Percentiles rank a stretch among this genome's conserved stretches.
Evolutionary conservation across 1,140 invertebrate genomes (phyloP).

Genomic region (Globodera ellingtonae): DNA sequence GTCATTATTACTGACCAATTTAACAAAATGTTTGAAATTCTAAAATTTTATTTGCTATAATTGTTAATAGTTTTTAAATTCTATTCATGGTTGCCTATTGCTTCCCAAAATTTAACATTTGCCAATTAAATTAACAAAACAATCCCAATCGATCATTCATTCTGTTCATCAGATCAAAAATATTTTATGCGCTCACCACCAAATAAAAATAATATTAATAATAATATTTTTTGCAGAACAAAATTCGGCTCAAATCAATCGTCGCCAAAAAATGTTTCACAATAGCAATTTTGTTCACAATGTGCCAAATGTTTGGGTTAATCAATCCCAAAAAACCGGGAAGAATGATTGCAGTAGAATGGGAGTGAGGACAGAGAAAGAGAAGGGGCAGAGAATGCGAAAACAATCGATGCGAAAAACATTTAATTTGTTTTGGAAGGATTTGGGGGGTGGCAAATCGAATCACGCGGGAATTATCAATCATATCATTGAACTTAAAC

Average conservation of each 20-base stretch:
- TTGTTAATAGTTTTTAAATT: too few relatives aligned
- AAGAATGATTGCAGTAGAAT: background rate
- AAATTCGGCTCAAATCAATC: background rate
- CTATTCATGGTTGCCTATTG: too few relatives aligned
- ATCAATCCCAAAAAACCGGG: background rate
- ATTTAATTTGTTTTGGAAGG: background rate
- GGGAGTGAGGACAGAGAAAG: background rate
- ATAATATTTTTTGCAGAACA: background rate
- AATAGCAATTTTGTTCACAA: constrained; percentile 5
- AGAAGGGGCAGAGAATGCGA: background rate
- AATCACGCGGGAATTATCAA: background rate
- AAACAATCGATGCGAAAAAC: background rate
- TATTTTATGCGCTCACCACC: background rate
- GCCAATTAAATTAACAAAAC: too few relatives aligned
- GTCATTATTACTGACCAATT: too few relatives aligned
- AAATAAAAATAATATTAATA: background rate
- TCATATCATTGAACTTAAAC: background rate
- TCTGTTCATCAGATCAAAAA: background rate
- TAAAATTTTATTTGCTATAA: too few relatives aligned
- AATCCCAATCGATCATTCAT: background rate
- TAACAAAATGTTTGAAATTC: too few relatives aligned
- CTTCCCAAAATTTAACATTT: too few relatives aligned
- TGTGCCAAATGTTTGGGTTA: background rate
- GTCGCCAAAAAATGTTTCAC: background rate
- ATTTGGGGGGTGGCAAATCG: background rate